Base-by-base conservation (phyloP, 2,888 invertebrate species). In the Stictocephala bisonia region DNA sequence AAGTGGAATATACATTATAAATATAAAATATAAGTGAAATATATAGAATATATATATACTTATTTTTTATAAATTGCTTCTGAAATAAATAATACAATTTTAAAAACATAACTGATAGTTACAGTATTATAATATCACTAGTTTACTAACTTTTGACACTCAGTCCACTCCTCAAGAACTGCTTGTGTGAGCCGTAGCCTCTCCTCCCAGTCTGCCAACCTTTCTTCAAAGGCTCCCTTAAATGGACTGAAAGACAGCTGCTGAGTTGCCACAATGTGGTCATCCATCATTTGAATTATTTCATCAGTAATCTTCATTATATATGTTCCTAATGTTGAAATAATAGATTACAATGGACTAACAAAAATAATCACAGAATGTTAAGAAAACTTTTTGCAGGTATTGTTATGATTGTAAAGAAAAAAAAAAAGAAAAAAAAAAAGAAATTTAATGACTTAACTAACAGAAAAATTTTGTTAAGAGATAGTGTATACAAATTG, bases 231-330 rank as follows among this genome's bases (percentile, higher is more conserved):
- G 0, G 91, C 90, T 2, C 89, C 91, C 82, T 92, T 93, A 83
- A 91, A 93, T 0, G 93, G 93, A 76, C 92, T 93, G 82, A 91
- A 92, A 24, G 90, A 88, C 71, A 94, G 86, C 80, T 93, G 90
- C 82, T 93, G 93, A 0, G 92, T 91, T 58, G 88, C 85, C 20
- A 93, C 85, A 56, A 93, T 86, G 78, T 94, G 93, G 80, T 93
- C 93, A 79, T 94, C 93, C 48, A 94, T 82, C 77, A 92, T 84
- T 79, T 92, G 89, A 60, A 90, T 86, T 0, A 89, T 89, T 79
- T 94, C 93, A 78, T 93, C 93, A 0, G 91, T 84, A 72, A 93
- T 86, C 82, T 91, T 91, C 88, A 93, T 88, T 78, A 93, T 92
- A 79, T 85, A 89, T 0, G 93, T 92, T 40, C 90, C 90, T n/a